phyloP scores from a whole-genome alignment of 2,888 invertebrate species.

The Eupeodes latifasciatus region DNA sequence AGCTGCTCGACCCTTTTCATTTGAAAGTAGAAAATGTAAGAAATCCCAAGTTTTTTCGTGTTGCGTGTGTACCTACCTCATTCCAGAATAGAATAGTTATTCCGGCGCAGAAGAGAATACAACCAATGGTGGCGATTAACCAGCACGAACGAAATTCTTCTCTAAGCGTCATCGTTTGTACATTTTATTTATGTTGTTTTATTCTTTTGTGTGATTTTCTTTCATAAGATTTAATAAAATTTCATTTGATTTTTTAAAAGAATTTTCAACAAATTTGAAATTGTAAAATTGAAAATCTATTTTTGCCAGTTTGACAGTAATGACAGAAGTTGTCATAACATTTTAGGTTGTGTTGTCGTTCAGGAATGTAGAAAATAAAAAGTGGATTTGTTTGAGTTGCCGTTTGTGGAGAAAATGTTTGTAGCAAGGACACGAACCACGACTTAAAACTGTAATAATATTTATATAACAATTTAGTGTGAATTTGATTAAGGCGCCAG shows the following conservation, averaged over 20 bases:
- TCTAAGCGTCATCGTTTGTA: conserved; percentile 76
- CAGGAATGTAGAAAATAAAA: not conserved
- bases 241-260: not conserved
- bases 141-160: conserved; percentile 85
- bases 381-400: not conserved
- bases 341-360: not conserved
- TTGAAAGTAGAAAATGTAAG: not conserved
- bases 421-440: not conserved
- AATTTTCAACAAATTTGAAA: too few species aligned
- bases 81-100: conserved; percentile 92
- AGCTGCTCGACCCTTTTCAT: conserved; percentile 89
- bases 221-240: conserved; percentile 24
- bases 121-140: conserved; percentile 89
- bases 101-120: conserved; percentile 88
- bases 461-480: not conserved
- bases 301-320: not conserved
- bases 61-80: conserved; percentile 86
- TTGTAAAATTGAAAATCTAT: not conserved
- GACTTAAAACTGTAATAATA: not conserved
- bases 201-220: not conserved
- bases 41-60: too few species aligned
- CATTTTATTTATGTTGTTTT: conserved; percentile 23
- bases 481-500: too few species aligned
- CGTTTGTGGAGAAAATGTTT: too few species aligned
- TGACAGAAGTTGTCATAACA: not conserved